phyloP scores from a whole-genome alignment of 2,888 invertebrate genomes.

The Euzetes globulus region DNA sequence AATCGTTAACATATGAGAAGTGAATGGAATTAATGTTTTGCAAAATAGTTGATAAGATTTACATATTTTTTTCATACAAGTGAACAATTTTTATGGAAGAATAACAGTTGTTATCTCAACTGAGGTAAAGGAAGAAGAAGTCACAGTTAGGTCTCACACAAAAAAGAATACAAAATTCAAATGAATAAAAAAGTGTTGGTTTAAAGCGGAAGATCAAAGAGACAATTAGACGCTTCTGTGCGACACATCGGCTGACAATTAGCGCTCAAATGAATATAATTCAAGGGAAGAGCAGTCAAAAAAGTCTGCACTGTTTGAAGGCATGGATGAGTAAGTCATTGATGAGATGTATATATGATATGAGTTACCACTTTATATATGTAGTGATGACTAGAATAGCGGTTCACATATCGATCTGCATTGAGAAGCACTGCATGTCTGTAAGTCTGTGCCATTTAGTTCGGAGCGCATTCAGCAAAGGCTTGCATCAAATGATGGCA shows the following conservation, averaged over 20 bases:
- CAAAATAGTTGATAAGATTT: not conserved
- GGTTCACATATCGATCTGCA: not conserved
- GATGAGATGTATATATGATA: conserved; percentile 28
- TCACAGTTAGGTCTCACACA: not conserved
- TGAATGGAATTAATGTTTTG: not conserved
- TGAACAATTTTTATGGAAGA: not conserved
- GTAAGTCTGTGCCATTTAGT: not conserved
- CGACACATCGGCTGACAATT: not conserved
- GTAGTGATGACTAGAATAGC: conserved; percentile 17
- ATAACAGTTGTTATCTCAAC: not conserved
- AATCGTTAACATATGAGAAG: not conserved
- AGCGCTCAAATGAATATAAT: not conserved
- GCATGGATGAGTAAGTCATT: conserved; percentile 17
- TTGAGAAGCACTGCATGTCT: conserved; percentile 1
- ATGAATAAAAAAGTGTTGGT: not conserved
- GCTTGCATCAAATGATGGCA: conserved; percentile 9
- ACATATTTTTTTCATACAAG: not conserved
- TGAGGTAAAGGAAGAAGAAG: not conserved
- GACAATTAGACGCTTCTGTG: not conserved
- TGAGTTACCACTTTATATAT: conserved; percentile 26
- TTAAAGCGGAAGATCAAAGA: conserved; percentile 18
- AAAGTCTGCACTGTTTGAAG: not conserved
- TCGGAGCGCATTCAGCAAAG: conserved; percentile 23
- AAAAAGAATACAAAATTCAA: not conserved
- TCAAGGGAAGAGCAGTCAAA: not conserved